Percentiles rank a stretch among this genome's conserved stretches.
These are phyloP conservation scores for Microctenopoma stevenorrisi DNA, from an alignment of 2,797 vertebrate species.

Conservation along the genomic window DNA sequence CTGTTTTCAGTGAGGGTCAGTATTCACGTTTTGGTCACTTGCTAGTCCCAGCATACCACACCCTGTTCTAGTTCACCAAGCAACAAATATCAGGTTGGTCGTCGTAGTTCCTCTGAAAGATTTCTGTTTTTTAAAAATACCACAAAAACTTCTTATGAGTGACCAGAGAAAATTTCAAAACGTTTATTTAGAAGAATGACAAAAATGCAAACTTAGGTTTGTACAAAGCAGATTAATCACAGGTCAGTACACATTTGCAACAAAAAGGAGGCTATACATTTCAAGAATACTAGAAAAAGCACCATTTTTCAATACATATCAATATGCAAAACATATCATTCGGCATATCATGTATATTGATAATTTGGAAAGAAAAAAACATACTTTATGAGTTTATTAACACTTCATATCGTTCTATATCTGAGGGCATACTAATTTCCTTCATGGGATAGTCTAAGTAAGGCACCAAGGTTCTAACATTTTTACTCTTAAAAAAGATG, in stretches of 20 bases:
- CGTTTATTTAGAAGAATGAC: conserved; percentile 79
- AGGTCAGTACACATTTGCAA: conserved; percentile 62
- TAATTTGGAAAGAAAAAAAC: conserved; percentile 50
- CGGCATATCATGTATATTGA: conserved; percentile 75
- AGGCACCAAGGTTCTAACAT: conserved; percentile 66
- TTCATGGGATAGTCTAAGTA: conserved; percentile 63
- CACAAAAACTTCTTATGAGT: background rate
- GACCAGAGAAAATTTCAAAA: conserved; percentile 47
- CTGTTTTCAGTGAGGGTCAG: background rate
- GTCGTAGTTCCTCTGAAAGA: rapidly evolving
- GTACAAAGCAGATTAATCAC: conserved; percentile 75
- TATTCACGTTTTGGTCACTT: background rate
- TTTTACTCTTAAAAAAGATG: conserved; percentile 21
- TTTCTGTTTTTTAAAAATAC: background rate
- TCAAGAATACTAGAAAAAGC: conserved; percentile 77
- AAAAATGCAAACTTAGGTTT: conserved; percentile 67
- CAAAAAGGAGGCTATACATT: conserved; percentile 73
- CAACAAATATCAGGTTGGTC: no score
- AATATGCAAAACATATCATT: conserved; percentile 67
- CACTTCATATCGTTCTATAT: conserved; percentile 30
- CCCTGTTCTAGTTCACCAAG: background rate
- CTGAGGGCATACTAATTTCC: conserved; percentile 49
- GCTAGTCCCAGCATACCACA: background rate
- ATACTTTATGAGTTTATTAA: conserved; percentile 62
- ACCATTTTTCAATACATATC: conserved; percentile 78